phyloP scores from a whole-genome alignment of 2,888 invertebrate genomes.

The Drosophila maculinotata region DNA sequence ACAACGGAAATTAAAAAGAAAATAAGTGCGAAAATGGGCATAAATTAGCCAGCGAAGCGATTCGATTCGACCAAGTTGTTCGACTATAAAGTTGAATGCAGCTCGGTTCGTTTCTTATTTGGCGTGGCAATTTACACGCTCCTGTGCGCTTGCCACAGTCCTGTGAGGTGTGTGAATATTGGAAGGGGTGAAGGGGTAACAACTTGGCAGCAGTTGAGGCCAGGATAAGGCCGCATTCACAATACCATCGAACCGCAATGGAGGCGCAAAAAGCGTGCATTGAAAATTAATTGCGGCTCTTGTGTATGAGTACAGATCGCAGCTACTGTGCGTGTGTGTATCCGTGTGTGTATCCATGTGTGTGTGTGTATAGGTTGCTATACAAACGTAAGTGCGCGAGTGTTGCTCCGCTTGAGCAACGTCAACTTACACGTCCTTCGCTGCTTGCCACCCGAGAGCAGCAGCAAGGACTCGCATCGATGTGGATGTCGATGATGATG shows the following conservation, averaged over 20 bases:
- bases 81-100: slow-evolving; percentile 24
- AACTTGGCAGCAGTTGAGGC: slow-evolving; percentile 24
- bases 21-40: not conserved
- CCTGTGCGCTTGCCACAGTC: slow-evolving; percentile 47
- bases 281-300: slow-evolving; percentile 76
- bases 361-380: slow-evolving; percentile 17
- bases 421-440: slow-evolving; percentile 24
- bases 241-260: slow-evolving; percentile 54
- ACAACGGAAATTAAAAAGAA: slow-evolving; percentile 1
- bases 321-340: not conserved
- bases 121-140: slow-evolving; percentile 69
- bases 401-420: slow-evolving; percentile 30
- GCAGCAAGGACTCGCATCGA: not conserved
- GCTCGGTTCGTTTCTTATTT: slow-evolving; percentile 30
- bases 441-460: slow-evolving; percentile 3
- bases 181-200: not conserved
- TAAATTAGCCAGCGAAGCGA: slow-evolving; percentile 9
- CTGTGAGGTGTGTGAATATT: slow-evolving; percentile 5
- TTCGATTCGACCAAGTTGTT: slow-evolving; percentile 40
- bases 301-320: slow-evolving; percentile 5
- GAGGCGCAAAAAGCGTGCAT: slow-evolving; percentile 74
- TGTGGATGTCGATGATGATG: not conserved
- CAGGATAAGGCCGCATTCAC: slow-evolving; percentile 39
- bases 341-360: slow-evolving; percentile 12
- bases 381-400: slow-evolving; percentile 40